These are phyloP conservation scores for Nanorana parkeri DNA, from an alignment of 2,113 vertebrate genomes.

Conservation along the genomic window DNA sequence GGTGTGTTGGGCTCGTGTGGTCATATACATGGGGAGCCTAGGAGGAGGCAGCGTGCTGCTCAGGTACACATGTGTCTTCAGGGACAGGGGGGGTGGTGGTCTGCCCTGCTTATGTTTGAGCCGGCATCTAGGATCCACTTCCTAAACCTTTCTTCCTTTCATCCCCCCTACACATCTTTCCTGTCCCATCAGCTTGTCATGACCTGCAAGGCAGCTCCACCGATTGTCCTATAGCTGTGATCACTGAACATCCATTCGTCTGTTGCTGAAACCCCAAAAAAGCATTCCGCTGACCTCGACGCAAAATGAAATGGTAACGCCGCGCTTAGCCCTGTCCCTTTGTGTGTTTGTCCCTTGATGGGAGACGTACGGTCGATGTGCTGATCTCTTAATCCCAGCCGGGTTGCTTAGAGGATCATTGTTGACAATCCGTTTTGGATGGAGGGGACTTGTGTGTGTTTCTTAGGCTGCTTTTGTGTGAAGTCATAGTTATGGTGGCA, in stretches of 20 bases:
- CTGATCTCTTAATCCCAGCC: background rate
- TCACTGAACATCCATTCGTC: too few relatives aligned
- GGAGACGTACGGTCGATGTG: background rate
- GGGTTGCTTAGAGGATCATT: background rate
- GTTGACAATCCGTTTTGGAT: background rate
- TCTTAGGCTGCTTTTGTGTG: background rate
- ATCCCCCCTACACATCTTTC: background rate
- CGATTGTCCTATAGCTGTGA: too few relatives aligned
- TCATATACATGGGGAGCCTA: slow-evolving; percentile 45
- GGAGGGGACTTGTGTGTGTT: background rate
- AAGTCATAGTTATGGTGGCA: background rate
- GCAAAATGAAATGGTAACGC: background rate
- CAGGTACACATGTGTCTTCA: slow-evolving; percentile 44
- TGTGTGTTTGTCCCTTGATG: background rate
- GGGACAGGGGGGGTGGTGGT: slow-evolving; percentile 20
- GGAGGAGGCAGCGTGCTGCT: slow-evolving; percentile 48
- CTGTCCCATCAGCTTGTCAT: background rate
- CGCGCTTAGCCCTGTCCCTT: too few relatives aligned
- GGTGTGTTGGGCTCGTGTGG: background rate
- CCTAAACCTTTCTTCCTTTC: background rate
- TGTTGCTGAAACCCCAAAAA: background rate
- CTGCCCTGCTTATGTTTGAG: background rate
- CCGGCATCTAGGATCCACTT: background rate
- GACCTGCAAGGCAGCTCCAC: background rate
- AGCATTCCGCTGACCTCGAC: too few relatives aligned